phyloP scores from a whole-genome alignment of 2,888 invertebrate species.

The Crematogaster levior region DNA sequence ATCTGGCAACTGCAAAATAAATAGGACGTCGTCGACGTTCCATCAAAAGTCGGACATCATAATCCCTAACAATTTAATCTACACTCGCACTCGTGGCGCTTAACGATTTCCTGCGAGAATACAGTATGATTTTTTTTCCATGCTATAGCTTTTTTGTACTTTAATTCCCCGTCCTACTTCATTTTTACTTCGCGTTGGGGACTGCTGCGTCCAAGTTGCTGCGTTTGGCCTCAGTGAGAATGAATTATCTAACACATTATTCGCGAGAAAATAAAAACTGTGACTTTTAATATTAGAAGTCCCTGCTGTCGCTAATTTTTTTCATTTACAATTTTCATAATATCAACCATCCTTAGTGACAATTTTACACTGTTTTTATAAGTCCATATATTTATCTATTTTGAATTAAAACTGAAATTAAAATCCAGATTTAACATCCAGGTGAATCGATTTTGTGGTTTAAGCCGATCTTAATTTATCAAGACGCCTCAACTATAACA shows the following conservation, averaged over 20 bases:
- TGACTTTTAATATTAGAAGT: conserved; percentile 37
- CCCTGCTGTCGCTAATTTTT: not conserved
- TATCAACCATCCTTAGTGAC: not conserved
- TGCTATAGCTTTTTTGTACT: conserved; percentile 20
- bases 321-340: conserved; percentile 3
- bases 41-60: conserved; percentile 39
- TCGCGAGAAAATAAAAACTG: conserved; percentile 16
- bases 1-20: conserved; percentile 62
- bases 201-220: conserved; percentile 24
- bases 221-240: conserved; percentile 28
- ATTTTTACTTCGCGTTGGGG: conserved; percentile 36
- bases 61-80: conserved; percentile 51
- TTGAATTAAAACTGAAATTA: not conserved
- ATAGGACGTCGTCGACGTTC: conserved; percentile 45
- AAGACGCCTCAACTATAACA: not conserved
- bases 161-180: conserved; percentile 44
- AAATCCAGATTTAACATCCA: not conserved
- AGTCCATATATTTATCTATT: not conserved
- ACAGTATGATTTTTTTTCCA: conserved; percentile 8
- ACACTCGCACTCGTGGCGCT: conserved; percentile 34
- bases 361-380: not conserved
- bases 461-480: not conserved
- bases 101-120: conserved; percentile 47
- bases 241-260: conserved; percentile 24
- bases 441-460: conserved; percentile 7